Percentiles rank a stretch among this genome's conserved stretches.
phyloP scores from a whole-genome alignment of 2,888 invertebrate genomes.

The Drosophila birchii region DNA sequence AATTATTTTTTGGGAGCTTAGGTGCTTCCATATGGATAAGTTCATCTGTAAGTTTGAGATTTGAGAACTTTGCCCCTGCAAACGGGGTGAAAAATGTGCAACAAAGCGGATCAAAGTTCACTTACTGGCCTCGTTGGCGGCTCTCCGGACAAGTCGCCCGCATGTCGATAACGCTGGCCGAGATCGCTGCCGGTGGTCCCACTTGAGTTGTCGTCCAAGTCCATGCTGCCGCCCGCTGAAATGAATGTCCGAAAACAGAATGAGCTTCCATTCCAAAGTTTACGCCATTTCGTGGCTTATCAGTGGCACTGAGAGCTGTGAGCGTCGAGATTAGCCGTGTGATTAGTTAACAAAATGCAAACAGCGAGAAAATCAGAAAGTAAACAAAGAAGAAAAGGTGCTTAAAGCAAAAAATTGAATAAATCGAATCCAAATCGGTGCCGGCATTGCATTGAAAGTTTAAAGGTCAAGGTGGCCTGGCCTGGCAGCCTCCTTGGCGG shows the following conservation, averaged over 20 bases:
- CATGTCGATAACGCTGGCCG: slow-evolving; percentile 77
- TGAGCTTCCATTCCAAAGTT: slow-evolving; percentile 63
- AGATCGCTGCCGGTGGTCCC: slow-evolving; percentile 44
- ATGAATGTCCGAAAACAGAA: slow-evolving; percentile 36
- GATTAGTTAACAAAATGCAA: slow-evolving; percentile 53
- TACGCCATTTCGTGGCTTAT: slow-evolving; percentile 55
- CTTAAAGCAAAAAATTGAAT: slow-evolving; percentile 5
- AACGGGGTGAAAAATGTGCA: slow-evolving; percentile 6
- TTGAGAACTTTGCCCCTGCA: background rate
- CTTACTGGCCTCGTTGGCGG: slow-evolving; percentile 76
- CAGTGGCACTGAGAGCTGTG: slow-evolving; percentile 3
- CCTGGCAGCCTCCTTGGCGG: slow-evolving; percentile 20
- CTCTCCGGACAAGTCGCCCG: slow-evolving; percentile 82
- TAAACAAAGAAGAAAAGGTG: slow-evolving; percentile 38
- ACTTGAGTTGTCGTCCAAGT: slow-evolving; percentile 37
- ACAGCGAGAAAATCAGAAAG: slow-evolving; percentile 29
- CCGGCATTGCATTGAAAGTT: slow-evolving; percentile 19
- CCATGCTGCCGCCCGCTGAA: slow-evolving; percentile 55
- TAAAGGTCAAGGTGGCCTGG: slow-evolving; percentile 61
- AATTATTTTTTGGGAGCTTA: background rate
- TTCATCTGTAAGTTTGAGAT: background rate
- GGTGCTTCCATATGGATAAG: background rate
- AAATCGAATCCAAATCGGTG: slow-evolving; percentile 18
- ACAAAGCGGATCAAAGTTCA: slow-evolving; percentile 55
- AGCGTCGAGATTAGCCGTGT: slow-evolving; percentile 30